These are phyloP conservation scores for Oceanodroma tethys DNA, from an alignment of 2,113 vertebrate genomes.

Conservation along the genomic window DNA sequence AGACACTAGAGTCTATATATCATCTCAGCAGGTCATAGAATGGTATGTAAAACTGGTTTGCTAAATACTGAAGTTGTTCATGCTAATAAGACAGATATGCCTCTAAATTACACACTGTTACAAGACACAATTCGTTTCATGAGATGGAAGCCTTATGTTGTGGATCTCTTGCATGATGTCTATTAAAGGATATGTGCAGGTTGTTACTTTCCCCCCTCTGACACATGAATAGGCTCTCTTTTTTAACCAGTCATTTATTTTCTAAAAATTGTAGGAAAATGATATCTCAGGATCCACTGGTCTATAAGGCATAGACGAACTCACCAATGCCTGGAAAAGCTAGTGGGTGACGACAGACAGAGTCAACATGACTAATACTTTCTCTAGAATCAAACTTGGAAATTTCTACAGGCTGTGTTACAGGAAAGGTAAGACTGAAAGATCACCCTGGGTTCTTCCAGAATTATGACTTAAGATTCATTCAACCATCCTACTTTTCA, in stretches of 20 bases:
- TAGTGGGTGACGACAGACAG: not conserved
- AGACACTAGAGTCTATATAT: not conserved
- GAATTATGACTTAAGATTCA: not conserved
- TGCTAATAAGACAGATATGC: not conserved
- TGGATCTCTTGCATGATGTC: not conserved
- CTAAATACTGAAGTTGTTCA: not conserved
- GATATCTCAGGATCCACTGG: no score
- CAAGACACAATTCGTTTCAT: not conserved
- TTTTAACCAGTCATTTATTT: not conserved
- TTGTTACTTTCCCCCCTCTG: not conserved
- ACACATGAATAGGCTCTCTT: not conserved
- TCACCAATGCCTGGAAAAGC: not conserved
- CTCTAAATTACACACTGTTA: not conserved
- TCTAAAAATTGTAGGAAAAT: not conserved
- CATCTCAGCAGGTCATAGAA: not conserved
- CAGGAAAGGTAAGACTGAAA: not conserved
- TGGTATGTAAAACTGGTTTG: not conserved
- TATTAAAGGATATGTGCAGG: not conserved
- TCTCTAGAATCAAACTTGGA: not conserved
- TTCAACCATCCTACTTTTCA: not conserved
- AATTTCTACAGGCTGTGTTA: not conserved
- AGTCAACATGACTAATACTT: not conserved
- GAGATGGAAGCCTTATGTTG: not conserved
- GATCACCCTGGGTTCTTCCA: not conserved
- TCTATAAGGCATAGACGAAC: not conserved